These are phyloP conservation scores for Myiozetetes cayanensis DNA, from an alignment of 2,113 vertebrate genomes.

Conservation along the genomic window DNA sequence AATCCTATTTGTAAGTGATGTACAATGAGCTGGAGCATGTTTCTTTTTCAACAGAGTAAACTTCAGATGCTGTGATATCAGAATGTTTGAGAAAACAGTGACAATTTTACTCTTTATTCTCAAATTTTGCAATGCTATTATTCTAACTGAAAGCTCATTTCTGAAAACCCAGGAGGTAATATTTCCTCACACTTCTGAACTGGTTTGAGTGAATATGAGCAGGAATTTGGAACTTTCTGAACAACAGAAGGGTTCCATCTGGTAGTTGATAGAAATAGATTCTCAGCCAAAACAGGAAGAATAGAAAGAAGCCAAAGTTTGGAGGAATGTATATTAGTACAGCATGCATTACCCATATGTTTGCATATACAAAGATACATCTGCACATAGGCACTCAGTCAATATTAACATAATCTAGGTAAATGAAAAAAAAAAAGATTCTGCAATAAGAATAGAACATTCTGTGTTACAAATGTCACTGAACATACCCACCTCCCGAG, in stretches of 20 bases:
- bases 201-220: neutral
- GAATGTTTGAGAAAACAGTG: neutral
- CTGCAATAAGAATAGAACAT: neutral
- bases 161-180: neutral
- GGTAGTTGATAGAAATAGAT: neutral
- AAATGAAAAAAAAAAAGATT: neutral
- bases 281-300: constrained; percentile 10
- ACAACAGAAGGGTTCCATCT: constrained; percentile 12
- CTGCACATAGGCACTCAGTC: neutral
- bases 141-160: neutral
- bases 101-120: neutral
- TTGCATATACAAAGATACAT: neutral
- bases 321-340: neutral
- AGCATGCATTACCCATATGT: neutral
- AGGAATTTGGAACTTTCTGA: constrained; percentile 10
- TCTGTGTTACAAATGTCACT: neutral
- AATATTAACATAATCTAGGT: neutral
- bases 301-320: neutral
- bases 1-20: neutral
- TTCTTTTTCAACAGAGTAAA: neutral
- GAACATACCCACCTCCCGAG: neutral
- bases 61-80: neutral
- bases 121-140: neutral
- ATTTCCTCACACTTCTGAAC: neutral
- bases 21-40: neutral